Conservation (phyloP, 2,113 vertebrate genomes). For the Bos taurus region DNA sequence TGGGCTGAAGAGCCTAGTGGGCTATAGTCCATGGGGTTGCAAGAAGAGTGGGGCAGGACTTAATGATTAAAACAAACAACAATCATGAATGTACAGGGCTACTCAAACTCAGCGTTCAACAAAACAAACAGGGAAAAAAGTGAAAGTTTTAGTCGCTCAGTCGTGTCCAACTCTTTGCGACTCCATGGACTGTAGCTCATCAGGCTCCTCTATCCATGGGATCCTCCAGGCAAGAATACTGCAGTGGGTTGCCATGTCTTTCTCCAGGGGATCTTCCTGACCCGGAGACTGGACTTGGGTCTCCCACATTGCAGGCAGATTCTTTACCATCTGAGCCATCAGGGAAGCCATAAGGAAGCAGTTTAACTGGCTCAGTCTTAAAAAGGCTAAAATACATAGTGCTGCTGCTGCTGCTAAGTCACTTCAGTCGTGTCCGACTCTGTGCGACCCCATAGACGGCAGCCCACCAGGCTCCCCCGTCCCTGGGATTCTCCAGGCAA, state of each 20-base stretch:
- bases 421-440: too few species aligned
- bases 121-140: neutral
- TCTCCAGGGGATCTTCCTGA: neutral
- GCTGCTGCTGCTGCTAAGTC: too few species aligned
- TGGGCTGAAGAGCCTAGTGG: neutral
- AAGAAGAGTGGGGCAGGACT: neutral
- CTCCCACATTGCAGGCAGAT: neutral
- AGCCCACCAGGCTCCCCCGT: too few species aligned
- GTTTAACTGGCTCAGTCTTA: neutral
- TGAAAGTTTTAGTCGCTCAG: neutral
- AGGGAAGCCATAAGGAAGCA: neutral
- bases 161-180: fast-evolving
- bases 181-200: neutral
- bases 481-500: too few species aligned
- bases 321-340: neutral
- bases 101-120: neutral
- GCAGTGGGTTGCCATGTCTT: neutral
- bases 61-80: neutral
- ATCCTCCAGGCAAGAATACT: neutral
- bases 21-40: neutral
- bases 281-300: neutral
- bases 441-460: too few species aligned
- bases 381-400: neutral
- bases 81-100: neutral
- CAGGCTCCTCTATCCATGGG: neutral